Evolutionary conservation across 2,888 invertebrate species (phyloP).

Genomic region (Drosophila koepferae): DNA sequence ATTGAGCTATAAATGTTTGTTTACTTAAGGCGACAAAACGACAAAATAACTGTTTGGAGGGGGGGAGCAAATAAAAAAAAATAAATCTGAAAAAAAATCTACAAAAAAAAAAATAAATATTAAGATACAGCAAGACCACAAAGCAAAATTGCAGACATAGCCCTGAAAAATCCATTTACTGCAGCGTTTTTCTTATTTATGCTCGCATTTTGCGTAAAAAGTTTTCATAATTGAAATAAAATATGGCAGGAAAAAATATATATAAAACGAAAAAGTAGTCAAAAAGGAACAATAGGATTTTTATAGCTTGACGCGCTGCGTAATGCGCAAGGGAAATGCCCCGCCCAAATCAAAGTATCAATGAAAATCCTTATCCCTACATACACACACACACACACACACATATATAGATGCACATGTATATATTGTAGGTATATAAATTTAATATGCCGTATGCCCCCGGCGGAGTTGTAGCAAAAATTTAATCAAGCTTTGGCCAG

Average conservation of each 20-base stretch:
- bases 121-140: conserved; percentile 17
- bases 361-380: conserved; percentile 56
- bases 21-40: conserved; percentile 58
- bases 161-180: conserved; percentile 33
- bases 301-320: conserved; percentile 28
- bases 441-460: conserved; percentile 61
- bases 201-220: conserved; percentile 40
- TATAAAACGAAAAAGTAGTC: conserved; percentile 19
- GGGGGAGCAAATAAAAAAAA: neutral
- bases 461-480: conserved; percentile 58
- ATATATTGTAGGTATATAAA: conserved; percentile 11
- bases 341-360: conserved; percentile 62
- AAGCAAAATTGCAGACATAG: conserved; percentile 28
- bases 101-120: conserved; percentile 11
- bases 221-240: conserved; percentile 75
- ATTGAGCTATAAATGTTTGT: conserved; percentile 74
- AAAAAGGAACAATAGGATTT: conserved; percentile 37
- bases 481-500: conserved; percentile 67
- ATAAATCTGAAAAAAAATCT: conserved; percentile 7
- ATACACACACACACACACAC: neutral
- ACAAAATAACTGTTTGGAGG: conserved; percentile 8
- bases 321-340: conserved; percentile 59
- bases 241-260: conserved; percentile 15
- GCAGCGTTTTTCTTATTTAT: conserved; percentile 22
- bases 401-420: neutral